Percentiles rank a stretch among this genome's conserved stretches.
Conservation (phyloP, 2,113 vertebrate genomes). For the Edolisoma coerulescens region DNA sequence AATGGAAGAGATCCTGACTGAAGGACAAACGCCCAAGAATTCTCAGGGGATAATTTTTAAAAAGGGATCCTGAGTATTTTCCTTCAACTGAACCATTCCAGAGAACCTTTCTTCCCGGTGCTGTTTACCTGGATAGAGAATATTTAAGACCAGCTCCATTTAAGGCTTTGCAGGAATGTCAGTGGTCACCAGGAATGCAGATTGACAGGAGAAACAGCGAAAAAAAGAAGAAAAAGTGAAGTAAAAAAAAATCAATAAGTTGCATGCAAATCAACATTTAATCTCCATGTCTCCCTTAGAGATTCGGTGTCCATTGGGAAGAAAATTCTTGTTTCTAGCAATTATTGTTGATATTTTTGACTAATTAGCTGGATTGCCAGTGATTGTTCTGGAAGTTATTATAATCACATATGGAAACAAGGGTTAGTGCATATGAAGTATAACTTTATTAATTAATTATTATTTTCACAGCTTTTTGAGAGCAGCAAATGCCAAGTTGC, state of each 20-base stretch:
- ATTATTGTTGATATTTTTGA: neutral
- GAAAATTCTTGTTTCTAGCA: neutral
- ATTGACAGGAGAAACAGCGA: neutral
- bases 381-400: neutral
- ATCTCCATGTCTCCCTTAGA: neutral
- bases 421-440: neutral
- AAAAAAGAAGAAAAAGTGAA: neutral
- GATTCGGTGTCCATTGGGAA: accelerated
- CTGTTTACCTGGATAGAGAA: accelerated
- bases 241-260: neutral
- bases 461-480: neutral
- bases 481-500: neutral
- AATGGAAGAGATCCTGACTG: neutral
- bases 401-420: accelerated
- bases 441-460: neutral
- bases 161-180: neutral
- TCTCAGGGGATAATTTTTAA: neutral
- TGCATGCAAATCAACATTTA: neutral
- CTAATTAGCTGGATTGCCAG: neutral
- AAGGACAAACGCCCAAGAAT: neutral
- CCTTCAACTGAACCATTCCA: neutral
- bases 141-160: neutral
- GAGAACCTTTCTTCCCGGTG: neutral
- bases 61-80: neutral
- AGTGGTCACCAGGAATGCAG: neutral